Conservation (phyloP, 2,797 vertebrate genomes). For the Pelodytes ibericus region DNA sequence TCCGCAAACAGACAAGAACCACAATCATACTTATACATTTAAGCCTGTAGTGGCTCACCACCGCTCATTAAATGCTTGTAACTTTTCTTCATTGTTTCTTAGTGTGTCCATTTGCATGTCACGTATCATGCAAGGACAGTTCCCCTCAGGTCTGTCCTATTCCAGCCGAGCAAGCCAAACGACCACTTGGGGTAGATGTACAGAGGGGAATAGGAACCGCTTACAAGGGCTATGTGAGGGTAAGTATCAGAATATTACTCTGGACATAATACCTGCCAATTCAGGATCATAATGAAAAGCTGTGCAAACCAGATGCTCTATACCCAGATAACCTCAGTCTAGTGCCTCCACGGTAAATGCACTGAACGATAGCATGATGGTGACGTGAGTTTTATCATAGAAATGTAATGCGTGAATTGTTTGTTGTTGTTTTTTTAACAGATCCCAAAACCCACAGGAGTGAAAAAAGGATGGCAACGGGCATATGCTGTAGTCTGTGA, state of each 20-base stretch:
- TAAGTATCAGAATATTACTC: conserved; percentile 62
- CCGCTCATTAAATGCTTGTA: not conserved
- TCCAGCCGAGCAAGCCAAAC: conserved; percentile 91
- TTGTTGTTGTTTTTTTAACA: conserved; percentile 59
- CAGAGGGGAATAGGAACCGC: conserved; percentile 95
- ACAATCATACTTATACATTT: too few species aligned
- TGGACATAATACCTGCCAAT: too few species aligned
- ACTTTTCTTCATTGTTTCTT: not conserved
- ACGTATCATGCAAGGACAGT: conserved; percentile 91
- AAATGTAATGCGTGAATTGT: too few species aligned
- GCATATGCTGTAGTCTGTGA: conserved; percentile 93
- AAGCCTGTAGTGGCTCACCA: too few species aligned
- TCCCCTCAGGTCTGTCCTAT: conserved; percentile 93
- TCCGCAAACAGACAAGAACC: too few species aligned
- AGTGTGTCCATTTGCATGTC: conserved; percentile 97
- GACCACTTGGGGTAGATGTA: conserved; percentile 93
- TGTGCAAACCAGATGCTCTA: too few species aligned
- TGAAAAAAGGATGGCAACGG: conserved; percentile 97
- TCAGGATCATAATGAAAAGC: too few species aligned
- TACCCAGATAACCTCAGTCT: too few species aligned
- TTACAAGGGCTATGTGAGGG: conserved; percentile 95
- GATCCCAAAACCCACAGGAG: conserved; percentile 95
- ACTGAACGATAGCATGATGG: too few species aligned
- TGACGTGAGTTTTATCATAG: too few species aligned
- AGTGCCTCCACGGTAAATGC: too few species aligned